Conservation (phyloP, 2,888 invertebrate genomes). For the Lacanobia wlatinum region DNA sequence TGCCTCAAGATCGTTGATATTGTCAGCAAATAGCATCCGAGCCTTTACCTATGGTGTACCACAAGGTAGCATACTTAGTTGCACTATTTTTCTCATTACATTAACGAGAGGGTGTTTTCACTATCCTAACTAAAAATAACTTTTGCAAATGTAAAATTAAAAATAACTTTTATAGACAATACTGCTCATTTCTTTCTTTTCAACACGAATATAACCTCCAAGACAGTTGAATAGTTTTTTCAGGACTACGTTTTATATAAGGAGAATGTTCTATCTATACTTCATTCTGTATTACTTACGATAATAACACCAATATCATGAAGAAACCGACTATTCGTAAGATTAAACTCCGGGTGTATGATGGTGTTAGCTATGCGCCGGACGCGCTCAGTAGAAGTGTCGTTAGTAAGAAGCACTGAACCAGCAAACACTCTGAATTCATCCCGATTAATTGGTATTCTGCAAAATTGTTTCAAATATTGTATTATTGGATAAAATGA, state of each 20-base stretch:
- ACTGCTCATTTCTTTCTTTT: too few relatives aligned
- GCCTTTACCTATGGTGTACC: background rate
- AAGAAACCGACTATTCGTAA: background rate
- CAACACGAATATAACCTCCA: too few relatives aligned
- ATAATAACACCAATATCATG: slow-evolving; percentile 45
- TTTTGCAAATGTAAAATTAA: too few relatives aligned
- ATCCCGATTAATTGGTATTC: slow-evolving; percentile 33
- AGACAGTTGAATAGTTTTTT: too few relatives aligned
- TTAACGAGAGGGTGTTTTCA: too few relatives aligned
- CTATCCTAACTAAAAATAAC: too few relatives aligned
- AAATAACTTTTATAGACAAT: too few relatives aligned
- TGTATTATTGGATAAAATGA: background rate
- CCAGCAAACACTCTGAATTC: slow-evolving; percentile 70
- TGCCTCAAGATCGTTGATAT: background rate
- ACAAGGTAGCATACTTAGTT: background rate
- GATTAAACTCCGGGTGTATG: slow-evolving; percentile 58
- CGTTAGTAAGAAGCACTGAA: slow-evolving; percentile 53
- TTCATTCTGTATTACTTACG: slow-evolving; percentile 10
- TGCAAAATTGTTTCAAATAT: slow-evolving; percentile 35
- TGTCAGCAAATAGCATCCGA: background rate
- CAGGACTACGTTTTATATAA: too few relatives aligned
- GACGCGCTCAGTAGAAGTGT: slow-evolving; percentile 54
- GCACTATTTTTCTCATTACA: too few relatives aligned
- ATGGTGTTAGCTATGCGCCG: slow-evolving; percentile 65
- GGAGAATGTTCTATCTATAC: too few relatives aligned